Evolutionary conservation across 2,888 invertebrate genomes (phyloP), one percentile per base, ranked within the genome.

Genomic region (Eurois occulta): DNA sequence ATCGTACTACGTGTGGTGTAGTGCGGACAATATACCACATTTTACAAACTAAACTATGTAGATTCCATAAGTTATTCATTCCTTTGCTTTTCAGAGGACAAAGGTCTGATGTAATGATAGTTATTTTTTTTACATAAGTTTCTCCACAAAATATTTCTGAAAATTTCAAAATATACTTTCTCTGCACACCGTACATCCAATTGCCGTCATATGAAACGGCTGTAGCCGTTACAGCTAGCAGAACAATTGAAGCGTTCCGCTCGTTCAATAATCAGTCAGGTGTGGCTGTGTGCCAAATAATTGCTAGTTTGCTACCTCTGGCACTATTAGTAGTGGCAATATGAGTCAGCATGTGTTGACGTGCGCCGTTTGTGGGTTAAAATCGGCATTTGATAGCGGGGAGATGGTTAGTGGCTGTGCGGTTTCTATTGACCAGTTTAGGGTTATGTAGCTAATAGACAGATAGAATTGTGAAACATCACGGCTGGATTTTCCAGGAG

Each of bases 211-310:
- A 73, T 77, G 67, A 85, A 73, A 74, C 71, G 71, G 64, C 74
- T 73, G 75, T 35, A 75, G 66, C 48, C 35, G 32, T 78, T 83
- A 83, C 79, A 74, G 87, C 65, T 79, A 78, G 81, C 87, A 77
- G 80, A 82, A 81, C 87, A 83, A 87, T 84, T 78, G 68, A 64
- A 69, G 64, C 83, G 79, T 78, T 71, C 41, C 72, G 72, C 66
- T 46, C 87, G 84, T 80, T 80, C 85, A 80, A 80, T 88, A 88
- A 86, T 87, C 78, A 83, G 71, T 80, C 87, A 86, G 85, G 87
- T 88, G 74, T 84, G 83, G 74, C 77, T 80, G 10, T 76, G 60
- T 75, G 80, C 72, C 64, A 80, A 80, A 86, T 87, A 80, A 83
- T 85, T 85, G 85, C 71, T 71, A 41, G 71, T 72, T 71, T 71